Evolutionary conservation across 1,140 invertebrate genomes (phyloP), one percentile per base, ranked within the genome.

Genomic region (Heliconius himera): DNA sequence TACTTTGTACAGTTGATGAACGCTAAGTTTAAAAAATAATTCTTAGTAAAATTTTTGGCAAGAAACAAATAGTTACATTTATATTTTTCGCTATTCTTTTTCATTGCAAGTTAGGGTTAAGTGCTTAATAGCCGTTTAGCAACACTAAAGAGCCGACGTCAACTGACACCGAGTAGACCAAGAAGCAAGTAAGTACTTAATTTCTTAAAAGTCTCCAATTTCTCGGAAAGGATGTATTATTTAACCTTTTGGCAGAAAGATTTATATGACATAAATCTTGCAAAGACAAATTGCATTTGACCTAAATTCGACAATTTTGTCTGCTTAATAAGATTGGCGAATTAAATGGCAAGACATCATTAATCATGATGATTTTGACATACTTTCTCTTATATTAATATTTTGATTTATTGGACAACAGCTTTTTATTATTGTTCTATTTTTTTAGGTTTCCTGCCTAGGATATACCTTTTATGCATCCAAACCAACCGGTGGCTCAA

Each of bases 171-270:
- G 9, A n/a, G 11, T 76, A 49, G 74, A 46, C 41, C 0, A 46
- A 46, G 13, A 46, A 13, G 13, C 13, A 46, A 76, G 56, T 56
- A 33, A 76, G 56, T 41, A 49, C 20, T 70, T 22, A 76, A 66
- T 70, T 46, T 41, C 33, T 70, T 66, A 66, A 70, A 78, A 78
- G 77, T 74, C 51, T 73, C 66, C 46, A 73, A 70, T 73, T 78
- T 74, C 70, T 5, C 56, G 20, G 33, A 46, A 70, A 72, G 77
- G 77, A 78, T 70, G 77, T 49, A 26, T 74, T 66, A 70, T 41
- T 78, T 78, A 78, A 60, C 20, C 60, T 74, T 60, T 66, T 29
- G 56, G 8, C n/a, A 66, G 56, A 66, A 66, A 66, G 22, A 66
- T 66, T 36, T 36, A 66, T 66, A 66, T 66, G 56, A 66, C 56